phyloP scores from a whole-genome alignment of 2,113 vertebrate genomes.

The Colinus virginianus region DNA sequence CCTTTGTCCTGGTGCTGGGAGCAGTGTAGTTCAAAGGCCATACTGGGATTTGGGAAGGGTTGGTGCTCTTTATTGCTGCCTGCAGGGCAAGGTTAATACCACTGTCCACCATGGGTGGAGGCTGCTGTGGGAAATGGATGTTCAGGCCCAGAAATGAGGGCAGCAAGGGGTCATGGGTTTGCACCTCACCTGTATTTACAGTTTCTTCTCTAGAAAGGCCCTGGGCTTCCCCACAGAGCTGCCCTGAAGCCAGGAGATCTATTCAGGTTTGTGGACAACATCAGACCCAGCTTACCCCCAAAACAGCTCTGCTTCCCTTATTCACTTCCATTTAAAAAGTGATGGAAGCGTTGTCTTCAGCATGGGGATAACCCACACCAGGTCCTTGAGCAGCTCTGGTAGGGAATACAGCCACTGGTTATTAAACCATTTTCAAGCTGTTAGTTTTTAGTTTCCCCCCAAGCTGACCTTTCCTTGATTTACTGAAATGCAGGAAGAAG shows the following conservation, averaged over 20 bases:
- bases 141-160: neutral
- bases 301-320: neutral
- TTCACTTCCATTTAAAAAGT: neutral
- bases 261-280: neutral
- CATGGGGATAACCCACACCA: neutral
- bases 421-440: neutral
- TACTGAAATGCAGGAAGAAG: conserved; percentile 28
- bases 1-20: neutral
- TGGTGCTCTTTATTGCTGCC: fast-evolving
- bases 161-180: neutral
- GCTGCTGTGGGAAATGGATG: neutral
- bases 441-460: conserved; percentile 4
- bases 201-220: neutral
- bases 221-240: fast-evolving
- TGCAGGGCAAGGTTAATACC: neutral
- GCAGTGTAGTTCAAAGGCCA: neutral
- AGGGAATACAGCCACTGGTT: neutral
- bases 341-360: neutral
- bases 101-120: no score
- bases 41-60: neutral
- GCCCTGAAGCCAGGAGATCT: neutral
- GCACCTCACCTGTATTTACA: neutral
- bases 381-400: neutral
- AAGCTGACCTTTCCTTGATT: conserved; percentile 27
- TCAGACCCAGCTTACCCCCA: neutral